Evolutionary conservation across 2,888 invertebrate genomes (phyloP), one percentile per base, ranked within the genome.

Genomic region (Pristionchus entomophagus): DNA sequence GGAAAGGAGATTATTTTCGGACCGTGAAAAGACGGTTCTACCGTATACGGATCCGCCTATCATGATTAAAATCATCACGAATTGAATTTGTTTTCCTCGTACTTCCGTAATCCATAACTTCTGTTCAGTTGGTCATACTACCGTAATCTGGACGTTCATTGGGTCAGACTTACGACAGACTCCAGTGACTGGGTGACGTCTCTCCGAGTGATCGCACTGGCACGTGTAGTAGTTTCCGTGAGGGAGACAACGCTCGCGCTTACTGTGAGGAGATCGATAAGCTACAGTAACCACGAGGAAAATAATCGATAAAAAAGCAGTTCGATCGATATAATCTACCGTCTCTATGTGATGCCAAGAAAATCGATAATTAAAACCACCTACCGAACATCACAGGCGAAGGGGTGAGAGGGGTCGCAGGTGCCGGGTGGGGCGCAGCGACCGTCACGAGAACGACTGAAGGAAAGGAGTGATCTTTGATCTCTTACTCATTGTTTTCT

Each of bases 181-280:
- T 45, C 90, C 92, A 22, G 93, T 93, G 53, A 92, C 91, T 6
- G 92, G 89, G 86, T 93, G 93, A n/a, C 93, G 87, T 62, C 89
- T 88, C 86, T 92, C 92, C 26, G 89, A 89, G 38, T 88, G 83
- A 14, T 88, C 89, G 84, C 93, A 93, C 87, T 93, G 93, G 86
- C 93, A 93, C 12, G 91, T 92, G 88, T 90, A 90, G 80, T 91
- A 91, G 59, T 88, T 88, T 22, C 91, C 92, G 77, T 92, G 92
- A 81, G 91, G 90, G 59, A 93, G 89, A 81, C 93, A 93, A 53
- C 89, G 86, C 81, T 94, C 93, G 22, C 91, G 84, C 87, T 93
- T 92, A 19, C 93, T 87, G 73, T 32, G 41, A 73, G n/a, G n/a
- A n/a, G 56, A 14, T n/a, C 38, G 32, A n/a, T n/a, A 12, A 49